These are phyloP conservation scores for Hycleus phaleratus DNA, from an alignment of 1,140 invertebrate genomes.

Conservation along the genomic window DNA sequence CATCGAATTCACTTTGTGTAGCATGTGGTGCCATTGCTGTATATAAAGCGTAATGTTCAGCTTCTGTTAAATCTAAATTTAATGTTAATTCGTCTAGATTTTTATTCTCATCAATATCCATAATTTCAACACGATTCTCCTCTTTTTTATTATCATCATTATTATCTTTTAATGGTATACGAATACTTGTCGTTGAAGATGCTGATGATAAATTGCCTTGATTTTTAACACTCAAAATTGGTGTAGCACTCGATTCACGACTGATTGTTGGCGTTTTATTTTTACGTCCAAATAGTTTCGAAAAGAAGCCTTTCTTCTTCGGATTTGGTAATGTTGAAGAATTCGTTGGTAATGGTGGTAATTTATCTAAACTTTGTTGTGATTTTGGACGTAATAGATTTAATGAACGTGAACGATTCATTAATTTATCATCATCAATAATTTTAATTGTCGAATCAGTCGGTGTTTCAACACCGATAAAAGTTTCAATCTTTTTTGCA, in stretches of 20 bases:
- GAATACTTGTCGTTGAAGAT: slow-evolving; percentile 42
- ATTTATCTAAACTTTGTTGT: slow-evolving; percentile 41
- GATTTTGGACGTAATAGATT: slow-evolving; percentile 38
- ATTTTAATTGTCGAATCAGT: not conserved
- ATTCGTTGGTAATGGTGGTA: slow-evolving; percentile 41
- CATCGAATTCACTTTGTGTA: slow-evolving; percentile 78
- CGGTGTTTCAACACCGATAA: slow-evolving; percentile 18
- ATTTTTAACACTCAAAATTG: slow-evolving; percentile 16
- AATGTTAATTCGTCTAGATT: slow-evolving; percentile 35
- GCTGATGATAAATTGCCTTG: slow-evolving; percentile 26
- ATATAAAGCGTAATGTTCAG: slow-evolving; percentile 78
- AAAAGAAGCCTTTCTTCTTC: slow-evolving; percentile 56
- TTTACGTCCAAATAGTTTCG: slow-evolving; percentile 49
- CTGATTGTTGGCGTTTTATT: slow-evolving; percentile 27
- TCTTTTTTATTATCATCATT: not conserved
- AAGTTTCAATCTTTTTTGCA: slow-evolving; percentile 53
- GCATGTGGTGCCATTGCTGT: slow-evolving; percentile 75
- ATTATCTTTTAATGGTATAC: slow-evolving; percentile 54
- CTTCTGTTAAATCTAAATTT: slow-evolving; percentile 64
- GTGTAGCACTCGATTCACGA: slow-evolving; percentile 26
- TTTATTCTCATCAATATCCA: slow-evolving; percentile 5
- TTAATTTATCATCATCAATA: not conserved
- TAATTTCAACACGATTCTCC: too few relatives aligned
- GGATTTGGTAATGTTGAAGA: slow-evolving; percentile 45
- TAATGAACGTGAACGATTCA: slow-evolving; percentile 27